Evolutionary conservation across 2,888 invertebrate species (phyloP).

Genomic region (Nesidiocoris tenuis): DNA sequence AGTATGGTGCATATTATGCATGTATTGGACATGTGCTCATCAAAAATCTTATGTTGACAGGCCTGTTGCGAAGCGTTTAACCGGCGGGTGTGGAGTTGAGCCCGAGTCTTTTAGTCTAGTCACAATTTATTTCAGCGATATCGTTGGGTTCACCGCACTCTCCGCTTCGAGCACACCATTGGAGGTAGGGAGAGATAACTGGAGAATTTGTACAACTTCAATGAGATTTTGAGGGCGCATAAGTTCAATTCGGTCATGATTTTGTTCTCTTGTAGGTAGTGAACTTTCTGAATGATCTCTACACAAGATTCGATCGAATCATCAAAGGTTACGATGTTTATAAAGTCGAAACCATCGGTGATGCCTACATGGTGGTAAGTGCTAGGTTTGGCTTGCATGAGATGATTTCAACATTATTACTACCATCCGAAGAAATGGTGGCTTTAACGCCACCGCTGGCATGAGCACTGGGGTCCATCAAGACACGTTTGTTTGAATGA

Average conservation of each 20-base stretch:
- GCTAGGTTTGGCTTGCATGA: too few relatives aligned
- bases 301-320: conserved; percentile 94
- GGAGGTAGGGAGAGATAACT: conserved; percentile 59
- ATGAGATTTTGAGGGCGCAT: not conserved
- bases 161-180: conserved; percentile 91
- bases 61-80: conserved; percentile 83
- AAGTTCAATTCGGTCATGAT: too few relatives aligned
- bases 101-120: conserved; percentile 92
- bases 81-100: conserved; percentile 84
- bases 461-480: too few relatives aligned
- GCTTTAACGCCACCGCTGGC: too few relatives aligned
- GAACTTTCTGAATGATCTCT: conserved; percentile 94
- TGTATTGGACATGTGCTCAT: conserved; percentile 3
- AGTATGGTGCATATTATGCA: too few relatives aligned
- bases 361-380: conserved; percentile 73
- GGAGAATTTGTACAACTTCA: not conserved
- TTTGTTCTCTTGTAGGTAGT: conserved; percentile 66
- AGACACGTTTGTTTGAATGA: too few relatives aligned
- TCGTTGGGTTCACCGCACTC: conserved; percentile 94
- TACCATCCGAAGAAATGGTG: too few relatives aligned
- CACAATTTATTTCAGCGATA: conserved; percentile 96
- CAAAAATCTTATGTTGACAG: conserved; percentile 55
- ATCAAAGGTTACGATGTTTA: conserved; percentile 97
- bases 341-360: conserved; percentile 94
- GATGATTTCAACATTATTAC: too few relatives aligned